Evolutionary conservation across 2,113 vertebrate genomes (phyloP).

Genomic region (Oncorhynchus mykiss): DNA sequence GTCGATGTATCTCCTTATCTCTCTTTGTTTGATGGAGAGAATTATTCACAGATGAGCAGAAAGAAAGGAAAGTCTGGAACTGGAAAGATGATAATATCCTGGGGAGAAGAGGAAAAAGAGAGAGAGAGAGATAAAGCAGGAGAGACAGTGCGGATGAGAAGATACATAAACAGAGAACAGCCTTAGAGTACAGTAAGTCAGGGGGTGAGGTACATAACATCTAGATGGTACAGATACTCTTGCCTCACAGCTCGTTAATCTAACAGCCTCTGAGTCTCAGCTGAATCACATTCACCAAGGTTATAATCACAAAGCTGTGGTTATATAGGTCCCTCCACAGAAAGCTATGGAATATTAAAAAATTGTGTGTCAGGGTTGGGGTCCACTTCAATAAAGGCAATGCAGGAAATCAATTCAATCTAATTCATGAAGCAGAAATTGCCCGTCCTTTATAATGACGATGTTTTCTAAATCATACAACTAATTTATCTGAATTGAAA

Average conservation of each 20-base stretch:
- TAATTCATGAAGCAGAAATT: too few species aligned
- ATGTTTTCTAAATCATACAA: not conserved
- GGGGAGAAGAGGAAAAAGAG: conserved; percentile 1
- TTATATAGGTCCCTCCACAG: not conserved
- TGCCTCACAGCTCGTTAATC: conserved; percentile 37
- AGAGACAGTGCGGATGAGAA: not conserved
- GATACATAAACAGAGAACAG: conserved; percentile 37
- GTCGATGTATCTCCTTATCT: conserved; percentile 56
- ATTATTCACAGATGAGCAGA: conserved; percentile 78
- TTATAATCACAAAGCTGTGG: not conserved
- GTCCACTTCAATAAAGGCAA: too few species aligned
- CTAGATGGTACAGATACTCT: conserved; percentile 61
- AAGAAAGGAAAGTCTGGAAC: conserved; percentile 58
- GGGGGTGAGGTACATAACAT: conserved; percentile 44
- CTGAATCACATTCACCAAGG: not conserved
- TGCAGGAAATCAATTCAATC: too few species aligned
- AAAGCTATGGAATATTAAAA: not conserved
- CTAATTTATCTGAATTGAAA: not conserved
- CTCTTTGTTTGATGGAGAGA: conserved; percentile 71
- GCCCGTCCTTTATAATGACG: not conserved
- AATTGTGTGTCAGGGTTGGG: not conserved
- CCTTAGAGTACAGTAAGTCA: conserved; percentile 35
- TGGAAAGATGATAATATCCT: conserved; percentile 67
- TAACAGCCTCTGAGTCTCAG: conserved; percentile 45
- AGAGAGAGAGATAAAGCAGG: not conserved